Conservation (phyloP, 2,797 vertebrate species). For the Myotis vivesi region DNA sequence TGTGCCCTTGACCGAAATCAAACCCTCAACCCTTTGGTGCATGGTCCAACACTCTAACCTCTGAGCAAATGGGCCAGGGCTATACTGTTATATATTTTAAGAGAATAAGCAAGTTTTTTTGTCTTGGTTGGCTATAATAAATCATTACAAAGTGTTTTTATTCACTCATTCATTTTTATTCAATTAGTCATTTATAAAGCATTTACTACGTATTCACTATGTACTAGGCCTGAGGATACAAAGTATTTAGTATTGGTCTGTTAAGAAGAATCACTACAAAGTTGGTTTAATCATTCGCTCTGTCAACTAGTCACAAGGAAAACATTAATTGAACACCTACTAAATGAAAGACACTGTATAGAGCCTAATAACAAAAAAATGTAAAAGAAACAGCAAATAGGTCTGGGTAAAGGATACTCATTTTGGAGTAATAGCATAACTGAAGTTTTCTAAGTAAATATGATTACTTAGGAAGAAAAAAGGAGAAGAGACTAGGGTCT, state of each 20-base stretch:
- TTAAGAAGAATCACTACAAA: not conserved
- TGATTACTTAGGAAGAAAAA: not conserved
- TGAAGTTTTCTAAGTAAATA: not conserved
- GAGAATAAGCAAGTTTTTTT: constrained; percentile 6
- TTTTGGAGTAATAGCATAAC: constrained; percentile 11
- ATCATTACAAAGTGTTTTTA: not conserved
- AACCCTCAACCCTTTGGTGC: too few relatives aligned
- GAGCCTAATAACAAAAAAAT: not conserved
- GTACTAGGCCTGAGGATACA: not conserved
- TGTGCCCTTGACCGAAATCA: too few relatives aligned
- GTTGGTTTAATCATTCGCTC: not conserved
- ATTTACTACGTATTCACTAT: constrained; percentile 9
- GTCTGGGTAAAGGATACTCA: not conserved
- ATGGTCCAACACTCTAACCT: too few relatives aligned
- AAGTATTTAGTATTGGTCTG: not conserved
- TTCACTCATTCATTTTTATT: constrained; percentile 24
- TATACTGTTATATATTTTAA: constrained; percentile 10
- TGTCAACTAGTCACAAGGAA: not conserved
- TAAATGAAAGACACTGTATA: not conserved
- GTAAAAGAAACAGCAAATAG: not conserved
- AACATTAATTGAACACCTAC: not conserved
- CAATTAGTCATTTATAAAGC: constrained; percentile 24
- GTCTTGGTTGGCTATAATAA: not conserved
- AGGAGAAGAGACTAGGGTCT: not conserved
- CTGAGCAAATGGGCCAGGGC: not conserved